Evolutionary conservation across 2,113 vertebrate genomes (phyloP).

Genomic region (Anoura caudifer): DNA sequence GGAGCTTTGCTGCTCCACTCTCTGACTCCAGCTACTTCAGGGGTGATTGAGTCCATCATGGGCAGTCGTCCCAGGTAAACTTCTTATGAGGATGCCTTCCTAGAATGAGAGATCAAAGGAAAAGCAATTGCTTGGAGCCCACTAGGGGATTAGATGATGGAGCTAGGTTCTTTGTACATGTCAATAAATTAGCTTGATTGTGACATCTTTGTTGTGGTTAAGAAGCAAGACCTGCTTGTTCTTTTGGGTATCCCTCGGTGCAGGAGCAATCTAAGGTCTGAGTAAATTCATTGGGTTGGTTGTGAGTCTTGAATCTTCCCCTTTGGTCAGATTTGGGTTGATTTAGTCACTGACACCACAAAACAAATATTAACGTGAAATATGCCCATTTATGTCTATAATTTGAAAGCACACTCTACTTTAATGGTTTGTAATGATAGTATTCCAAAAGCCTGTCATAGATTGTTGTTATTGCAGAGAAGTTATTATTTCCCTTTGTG

Average conservation of each 20-base stretch:
- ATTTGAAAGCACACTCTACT: neutral
- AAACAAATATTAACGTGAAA: neutral
- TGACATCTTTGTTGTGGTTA: neutral
- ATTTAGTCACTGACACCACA: neutral
- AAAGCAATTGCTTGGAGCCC: neutral
- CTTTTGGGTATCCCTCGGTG: neutral
- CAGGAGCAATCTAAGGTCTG: slow-evolving; percentile 9
- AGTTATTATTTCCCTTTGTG: neutral
- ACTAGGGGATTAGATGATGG: neutral
- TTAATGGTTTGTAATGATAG: neutral
- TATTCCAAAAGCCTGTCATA: slow-evolving; percentile 13
- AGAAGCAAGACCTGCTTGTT: slow-evolving; percentile 30
- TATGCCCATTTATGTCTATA: slow-evolving; percentile 13
- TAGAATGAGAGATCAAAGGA: slow-evolving; percentile 27
- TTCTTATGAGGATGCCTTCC: neutral
- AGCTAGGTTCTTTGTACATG: slow-evolving; percentile 22
- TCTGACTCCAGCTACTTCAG: neutral
- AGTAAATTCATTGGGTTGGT: neutral
- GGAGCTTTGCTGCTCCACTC: neutral
- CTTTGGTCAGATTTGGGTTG: neutral
- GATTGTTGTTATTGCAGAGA: neutral
- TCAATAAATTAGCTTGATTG: neutral
- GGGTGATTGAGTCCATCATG: neutral
- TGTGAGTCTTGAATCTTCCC: neutral
- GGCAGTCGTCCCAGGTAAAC: neutral